These are phyloP conservation scores for Lineus longissimus DNA, from an alignment of 1,140 invertebrate genomes.

Conservation along the genomic window DNA sequence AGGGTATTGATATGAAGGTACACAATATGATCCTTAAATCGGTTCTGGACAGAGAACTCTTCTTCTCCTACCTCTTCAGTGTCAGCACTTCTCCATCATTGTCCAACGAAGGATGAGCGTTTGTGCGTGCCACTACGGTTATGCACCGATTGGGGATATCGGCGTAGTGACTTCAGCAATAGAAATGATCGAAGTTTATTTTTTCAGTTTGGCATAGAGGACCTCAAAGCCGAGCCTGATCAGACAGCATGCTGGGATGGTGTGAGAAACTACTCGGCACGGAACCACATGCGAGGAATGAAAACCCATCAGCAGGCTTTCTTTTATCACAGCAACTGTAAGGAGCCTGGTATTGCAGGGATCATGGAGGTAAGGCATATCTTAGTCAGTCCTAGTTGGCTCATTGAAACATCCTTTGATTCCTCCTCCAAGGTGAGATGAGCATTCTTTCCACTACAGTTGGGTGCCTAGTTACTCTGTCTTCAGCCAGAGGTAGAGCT, in stretches of 20 bases:
- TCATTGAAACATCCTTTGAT: not conserved
- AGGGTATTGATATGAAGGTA: constrained; percentile 47
- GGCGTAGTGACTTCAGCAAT: no score
- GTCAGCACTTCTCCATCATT: no score
- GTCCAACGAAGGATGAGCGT: no score
- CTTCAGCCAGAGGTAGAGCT: no score
- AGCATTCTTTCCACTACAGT: no score
- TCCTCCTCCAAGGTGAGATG: no score
- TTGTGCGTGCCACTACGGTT: no score
- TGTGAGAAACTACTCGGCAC: constrained; percentile 50
- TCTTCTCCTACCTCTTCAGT: no score
- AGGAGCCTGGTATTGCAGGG: constrained; percentile 48
- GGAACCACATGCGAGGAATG: constrained; percentile 51
- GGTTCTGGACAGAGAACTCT: no score
- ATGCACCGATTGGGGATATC: no score
- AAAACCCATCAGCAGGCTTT: constrained; percentile 43
- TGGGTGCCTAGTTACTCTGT: no score
- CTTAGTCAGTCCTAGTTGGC: not conserved
- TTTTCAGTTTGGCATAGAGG: constrained; percentile 50
- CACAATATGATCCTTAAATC: no score
- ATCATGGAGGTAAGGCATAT: constrained; percentile 37
- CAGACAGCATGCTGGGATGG: constrained; percentile 51
- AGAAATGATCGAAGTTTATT: not conserved
- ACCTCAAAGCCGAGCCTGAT: constrained; percentile 40
- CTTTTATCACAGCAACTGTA: constrained; percentile 53